Percentiles rank a stretch among this genome's conserved stretches.
Evolutionary conservation across 2,888 invertebrate species (phyloP).

Genomic region (Agrotis ipsilon): DNA sequence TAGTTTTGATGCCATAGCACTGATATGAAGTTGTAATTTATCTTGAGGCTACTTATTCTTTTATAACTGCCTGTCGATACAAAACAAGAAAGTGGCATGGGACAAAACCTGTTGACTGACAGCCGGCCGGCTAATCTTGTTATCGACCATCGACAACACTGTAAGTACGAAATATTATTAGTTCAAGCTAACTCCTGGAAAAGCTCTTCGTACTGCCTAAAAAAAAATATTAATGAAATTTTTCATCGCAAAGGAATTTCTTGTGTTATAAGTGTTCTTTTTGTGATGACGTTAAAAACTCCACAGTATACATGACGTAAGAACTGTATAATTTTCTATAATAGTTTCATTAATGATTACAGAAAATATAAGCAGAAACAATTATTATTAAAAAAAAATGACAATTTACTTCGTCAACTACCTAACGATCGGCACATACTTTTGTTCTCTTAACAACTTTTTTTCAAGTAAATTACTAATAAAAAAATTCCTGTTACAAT

Average conservation of each 20-base stretch:
- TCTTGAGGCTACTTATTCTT: background rate
- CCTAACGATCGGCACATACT: background rate
- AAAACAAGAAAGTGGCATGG: background rate
- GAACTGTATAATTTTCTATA: too few species aligned
- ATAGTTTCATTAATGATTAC: background rate
- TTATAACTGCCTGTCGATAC: background rate
- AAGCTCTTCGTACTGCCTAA: background rate
- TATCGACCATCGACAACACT: background rate
- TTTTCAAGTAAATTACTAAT: background rate
- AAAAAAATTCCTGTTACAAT: background rate
- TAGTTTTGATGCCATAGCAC: too few species aligned
- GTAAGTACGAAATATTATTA: background rate
- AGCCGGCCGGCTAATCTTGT: background rate
- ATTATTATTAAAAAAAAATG: background rate
- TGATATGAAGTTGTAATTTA: too few species aligned
- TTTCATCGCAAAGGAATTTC: background rate
- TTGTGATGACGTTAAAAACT: slow-evolving; percentile 4
- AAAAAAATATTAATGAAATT: slow-evolving; percentile 9
- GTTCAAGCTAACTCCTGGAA: background rate
- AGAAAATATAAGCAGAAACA: background rate
- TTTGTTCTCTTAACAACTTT: slow-evolving; percentile 15
- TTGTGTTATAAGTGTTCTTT: background rate
- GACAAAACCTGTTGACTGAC: background rate
- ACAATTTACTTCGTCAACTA: background rate
- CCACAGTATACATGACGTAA: background rate